Evolutionary conservation across 2,888 invertebrate species (phyloP), one percentile per base, ranked within the genome.

Genomic region (Endomychus coccineus): DNA sequence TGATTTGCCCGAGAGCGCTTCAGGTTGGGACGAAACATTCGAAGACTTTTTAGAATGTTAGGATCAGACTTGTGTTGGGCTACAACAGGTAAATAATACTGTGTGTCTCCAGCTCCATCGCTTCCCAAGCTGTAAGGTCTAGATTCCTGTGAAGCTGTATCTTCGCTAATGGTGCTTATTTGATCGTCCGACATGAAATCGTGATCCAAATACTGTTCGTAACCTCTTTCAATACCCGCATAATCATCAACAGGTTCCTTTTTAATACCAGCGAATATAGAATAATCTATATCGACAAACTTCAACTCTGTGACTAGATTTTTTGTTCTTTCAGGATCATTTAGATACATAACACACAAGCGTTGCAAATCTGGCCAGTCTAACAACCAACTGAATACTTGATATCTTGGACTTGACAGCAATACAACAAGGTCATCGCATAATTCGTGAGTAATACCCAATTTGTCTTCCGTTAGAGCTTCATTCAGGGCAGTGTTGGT

Each of bases 361-460:
- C 60, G 51, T 34, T 70, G 69, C 33, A 77, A 58, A 45, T 75
- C 71, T 25, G 60, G 59, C 77, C 78, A 78, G 19, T 71, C 69
- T 7, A 79, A 67, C 35, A 76, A 73, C 84, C 84, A 85, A 4
- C 75, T 80, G 2, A 85, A 68, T 27, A 78, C 74, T 53, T 83
- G 81, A 46, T 81, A 75, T 29, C 85, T 67, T 0, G 80, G 81
- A 49, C 80, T 78, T 30, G 79, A 78, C 10, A 84, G 62, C 37
- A 84, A 71, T 4, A 80, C 80, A 2, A 78, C 75, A 11, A 85
- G 66, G 59, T 84, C 84, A 57, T 81, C 80, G 53, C 80, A 77
- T 17, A 82, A 57, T 41, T 78, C 78, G 0, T 74, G 66, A 21
- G 73, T 72, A 11, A 83, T 69, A 1, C 80, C 82, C n/a, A 82